Percentiles rank a stretch among this genome's conserved stretches.
phyloP scores from a whole-genome alignment of 2,888 invertebrate genomes.

The Macrostomum cliftonense region DNA sequence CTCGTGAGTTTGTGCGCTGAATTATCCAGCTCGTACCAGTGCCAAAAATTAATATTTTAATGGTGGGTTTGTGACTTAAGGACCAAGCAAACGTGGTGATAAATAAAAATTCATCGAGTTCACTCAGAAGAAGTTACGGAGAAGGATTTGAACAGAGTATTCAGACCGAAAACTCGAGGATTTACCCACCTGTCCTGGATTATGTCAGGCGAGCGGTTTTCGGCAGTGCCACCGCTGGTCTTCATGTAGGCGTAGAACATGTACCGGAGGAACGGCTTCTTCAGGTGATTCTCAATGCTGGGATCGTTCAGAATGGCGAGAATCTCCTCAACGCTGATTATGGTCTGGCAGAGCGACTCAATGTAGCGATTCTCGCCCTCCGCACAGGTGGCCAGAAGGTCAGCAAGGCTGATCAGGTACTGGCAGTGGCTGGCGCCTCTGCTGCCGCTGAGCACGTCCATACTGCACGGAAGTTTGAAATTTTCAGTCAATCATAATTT shows the following conservation, averaged over 20 bases:
- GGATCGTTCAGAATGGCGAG: conserved; percentile 20
- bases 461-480: conserved; percentile 15
- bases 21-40: too few relatives aligned
- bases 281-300: conserved; percentile 18
- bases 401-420: conserved; percentile 19
- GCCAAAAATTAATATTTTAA: too few relatives aligned
- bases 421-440: conserved; percentile 15
- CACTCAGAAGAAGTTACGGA: too few relatives aligned
- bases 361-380: conserved; percentile 25
- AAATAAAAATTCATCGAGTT: too few relatives aligned
- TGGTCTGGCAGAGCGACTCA: conserved; percentile 27
- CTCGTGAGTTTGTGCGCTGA: too few relatives aligned
- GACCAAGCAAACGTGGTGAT: too few relatives aligned
- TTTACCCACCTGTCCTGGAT: conserved; percentile 11
- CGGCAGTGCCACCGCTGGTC: conserved; percentile 15
- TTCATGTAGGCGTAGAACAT: conserved; percentile 23
- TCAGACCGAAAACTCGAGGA: too few relatives aligned
- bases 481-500: too few relatives aligned
- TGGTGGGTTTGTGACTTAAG: too few relatives aligned
- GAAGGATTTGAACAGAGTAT: too few relatives aligned
- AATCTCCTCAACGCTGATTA: conserved; percentile 21
- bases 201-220: conserved; percentile 10
- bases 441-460: conserved; percentile 22
- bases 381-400: conserved; percentile 19
- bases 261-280: conserved; percentile 21